These are phyloP conservation scores for Gymnothorax reevesii DNA, from an alignment of 2,797 vertebrate genomes.

Conservation along the genomic window DNA sequence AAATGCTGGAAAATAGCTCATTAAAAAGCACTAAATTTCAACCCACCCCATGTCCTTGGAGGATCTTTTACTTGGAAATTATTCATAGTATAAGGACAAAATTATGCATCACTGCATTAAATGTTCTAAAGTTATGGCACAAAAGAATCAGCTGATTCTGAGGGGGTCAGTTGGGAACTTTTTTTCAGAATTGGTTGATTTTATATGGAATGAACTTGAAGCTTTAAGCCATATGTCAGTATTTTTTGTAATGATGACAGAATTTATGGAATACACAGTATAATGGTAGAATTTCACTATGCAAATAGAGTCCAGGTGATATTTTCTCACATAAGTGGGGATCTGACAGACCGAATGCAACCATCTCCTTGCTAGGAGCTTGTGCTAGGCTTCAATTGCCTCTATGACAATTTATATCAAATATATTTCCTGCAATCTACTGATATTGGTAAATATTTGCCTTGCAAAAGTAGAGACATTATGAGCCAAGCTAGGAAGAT, in stretches of 20 bases:
- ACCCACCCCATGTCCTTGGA: too few species aligned
- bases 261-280: not conserved
- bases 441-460: not conserved
- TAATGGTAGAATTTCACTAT: not conserved
- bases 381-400: not conserved
- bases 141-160: not conserved
- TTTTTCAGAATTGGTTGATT: too few species aligned
- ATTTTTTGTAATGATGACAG: not conserved
- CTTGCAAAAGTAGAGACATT: not conserved
- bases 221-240: not conserved
- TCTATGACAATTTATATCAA: not conserved
- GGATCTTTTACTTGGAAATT: too few species aligned
- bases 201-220: not conserved
- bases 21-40: too few species aligned
- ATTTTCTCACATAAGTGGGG: not conserved
- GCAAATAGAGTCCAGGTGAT: not conserved
- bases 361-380: not conserved
- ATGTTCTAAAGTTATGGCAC: too few species aligned
- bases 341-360: not conserved
- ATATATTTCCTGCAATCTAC: not conserved
- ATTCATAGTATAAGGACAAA: too few species aligned
- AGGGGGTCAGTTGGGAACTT: too few species aligned
- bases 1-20: too few species aligned
- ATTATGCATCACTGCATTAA: too few species aligned
- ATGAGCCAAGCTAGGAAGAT: not conserved